Percentiles rank a stretch among this genome's conserved stretches.
These are phyloP conservation scores for Ditylenchus dipsaci DNA, from an alignment of 1,140 invertebrate genomes.

Conservation along the genomic window DNA sequence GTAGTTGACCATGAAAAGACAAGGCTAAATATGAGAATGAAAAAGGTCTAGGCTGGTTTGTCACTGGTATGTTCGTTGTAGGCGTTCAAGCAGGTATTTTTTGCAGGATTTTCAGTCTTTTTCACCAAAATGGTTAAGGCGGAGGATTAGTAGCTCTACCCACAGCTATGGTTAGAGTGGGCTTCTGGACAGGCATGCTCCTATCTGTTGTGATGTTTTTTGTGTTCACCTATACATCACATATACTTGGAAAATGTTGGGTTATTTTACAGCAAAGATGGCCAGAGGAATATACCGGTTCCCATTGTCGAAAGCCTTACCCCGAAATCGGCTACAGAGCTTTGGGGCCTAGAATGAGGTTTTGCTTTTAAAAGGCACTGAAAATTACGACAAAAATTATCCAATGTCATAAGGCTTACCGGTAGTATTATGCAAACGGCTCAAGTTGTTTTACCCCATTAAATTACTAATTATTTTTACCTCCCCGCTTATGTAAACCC, in stretches of 20 bases:
- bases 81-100: slow-evolving; percentile 68
- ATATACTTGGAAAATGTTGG: slow-evolving; percentile 68
- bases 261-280: slow-evolving; percentile 68
- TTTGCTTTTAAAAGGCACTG: background rate
- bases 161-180: slow-evolving; percentile 64
- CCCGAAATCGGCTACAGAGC: slow-evolving; percentile 67
- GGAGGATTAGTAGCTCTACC: slow-evolving; percentile 71
- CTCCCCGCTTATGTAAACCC: no score
- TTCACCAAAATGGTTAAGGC: slow-evolving; percentile 45
- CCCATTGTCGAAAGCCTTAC: slow-evolving; percentile 67
- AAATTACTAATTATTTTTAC: no score
- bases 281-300: slow-evolving; percentile 65
- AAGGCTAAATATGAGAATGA: background rate
- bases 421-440: slow-evolving; percentile 67
- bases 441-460: no score
- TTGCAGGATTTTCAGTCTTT: background rate
- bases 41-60: slow-evolving; percentile 5
- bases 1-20: background rate
- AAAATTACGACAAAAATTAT: background rate
- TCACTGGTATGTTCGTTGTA: slow-evolving; percentile 64
- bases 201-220: slow-evolving; percentile 39
- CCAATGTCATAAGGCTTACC: no score
- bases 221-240: slow-evolving; percentile 43
- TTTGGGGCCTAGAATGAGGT: slow-evolving; percentile 60
- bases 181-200: slow-evolving; percentile 40